Percentiles rank a stretch among this genome's conserved stretches.
phyloP scores from a whole-genome alignment of 2,888 invertebrate species.

The Salticus scenicus region DNA sequence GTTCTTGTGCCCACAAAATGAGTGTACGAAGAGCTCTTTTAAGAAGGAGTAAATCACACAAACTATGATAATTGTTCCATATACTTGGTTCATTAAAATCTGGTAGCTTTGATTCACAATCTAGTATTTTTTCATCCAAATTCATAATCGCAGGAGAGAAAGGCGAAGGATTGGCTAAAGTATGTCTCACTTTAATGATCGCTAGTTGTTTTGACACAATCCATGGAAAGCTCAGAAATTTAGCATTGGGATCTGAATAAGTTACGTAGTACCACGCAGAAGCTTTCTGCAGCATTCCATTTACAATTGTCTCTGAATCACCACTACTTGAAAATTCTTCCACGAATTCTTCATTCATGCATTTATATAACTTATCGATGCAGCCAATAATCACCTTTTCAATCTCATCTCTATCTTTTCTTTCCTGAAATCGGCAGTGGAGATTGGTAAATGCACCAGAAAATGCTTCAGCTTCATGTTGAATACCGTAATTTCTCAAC shows the following conservation, averaged over 20 bases:
- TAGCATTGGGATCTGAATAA: constrained; percentile 36
- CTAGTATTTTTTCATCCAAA: constrained; percentile 25
- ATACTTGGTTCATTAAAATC: not conserved
- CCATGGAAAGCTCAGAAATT: constrained; percentile 65
- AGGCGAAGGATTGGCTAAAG: not conserved
- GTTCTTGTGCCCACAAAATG: constrained; percentile 44
- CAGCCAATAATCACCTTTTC: constrained; percentile 51
- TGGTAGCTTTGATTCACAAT: constrained; percentile 4
- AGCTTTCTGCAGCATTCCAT: constrained; percentile 43
- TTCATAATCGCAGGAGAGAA: constrained; percentile 34
- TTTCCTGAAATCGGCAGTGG: constrained; percentile 51
- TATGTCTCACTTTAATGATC: constrained; percentile 31
- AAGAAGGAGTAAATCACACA: constrained; percentile 5
- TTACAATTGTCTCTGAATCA: not conserved
- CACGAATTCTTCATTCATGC: constrained; percentile 50
- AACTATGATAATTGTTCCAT: not conserved
- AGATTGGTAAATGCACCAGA: constrained; percentile 56
- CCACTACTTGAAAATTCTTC: constrained; percentile 29
- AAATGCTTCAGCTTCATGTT: constrained; percentile 65
- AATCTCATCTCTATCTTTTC: constrained; percentile 53
- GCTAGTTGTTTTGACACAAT: constrained; percentile 54
- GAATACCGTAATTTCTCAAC: constrained; percentile 68
- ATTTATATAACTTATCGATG: constrained; percentile 36
- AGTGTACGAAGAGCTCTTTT: constrained; percentile 24
- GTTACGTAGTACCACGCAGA: constrained; percentile 68